Percentiles rank a stretch among this genome's conserved stretches.
Evolutionary conservation across 2,797 vertebrate species (phyloP).

Genomic region (Taeniopygia guttata): DNA sequence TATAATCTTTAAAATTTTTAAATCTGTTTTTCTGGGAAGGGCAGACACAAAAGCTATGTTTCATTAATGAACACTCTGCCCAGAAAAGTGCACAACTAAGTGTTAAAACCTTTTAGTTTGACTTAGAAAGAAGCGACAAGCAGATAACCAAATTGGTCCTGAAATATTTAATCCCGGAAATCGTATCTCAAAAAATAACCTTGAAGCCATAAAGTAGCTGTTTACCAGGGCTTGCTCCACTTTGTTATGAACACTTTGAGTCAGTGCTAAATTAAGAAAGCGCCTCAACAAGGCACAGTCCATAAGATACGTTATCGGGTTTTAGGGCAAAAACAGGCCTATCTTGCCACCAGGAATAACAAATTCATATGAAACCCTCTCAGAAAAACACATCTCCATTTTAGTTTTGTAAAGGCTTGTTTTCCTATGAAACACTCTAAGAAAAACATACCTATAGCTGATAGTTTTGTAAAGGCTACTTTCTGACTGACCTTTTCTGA

Average conservation of each 20-base stretch:
- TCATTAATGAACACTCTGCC: not conserved
- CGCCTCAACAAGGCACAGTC: constrained; percentile 17
- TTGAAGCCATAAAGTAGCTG: constrained; percentile 36
- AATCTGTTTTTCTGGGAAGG: not conserved
- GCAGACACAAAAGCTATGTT: not conserved
- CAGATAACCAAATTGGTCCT: constrained; percentile 5
- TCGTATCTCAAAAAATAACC: constrained; percentile 52
- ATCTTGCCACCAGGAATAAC: constrained; percentile 16
- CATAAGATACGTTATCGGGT: constrained; percentile 29
- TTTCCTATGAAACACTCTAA: not conserved
- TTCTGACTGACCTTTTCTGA: not conserved
- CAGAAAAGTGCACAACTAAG: not conserved
- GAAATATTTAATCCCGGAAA: constrained; percentile 18
- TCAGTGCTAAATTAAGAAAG: constrained; percentile 63
- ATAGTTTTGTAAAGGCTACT: not conserved
- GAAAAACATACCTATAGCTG: constrained; percentile 5
- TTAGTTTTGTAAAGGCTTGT: not conserved
- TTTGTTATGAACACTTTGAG: constrained; percentile 39
- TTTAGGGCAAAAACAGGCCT: constrained; percentile 31
- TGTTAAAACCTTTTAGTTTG: not conserved
- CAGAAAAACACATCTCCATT: not conserved
- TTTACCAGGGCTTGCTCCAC: constrained; percentile 23
- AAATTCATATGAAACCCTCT: not conserved
- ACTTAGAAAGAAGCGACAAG: not conserved
- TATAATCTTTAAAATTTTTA: not conserved